Conservation (phyloP, 2,113 vertebrate species). For the Lagopus leucura region DNA sequence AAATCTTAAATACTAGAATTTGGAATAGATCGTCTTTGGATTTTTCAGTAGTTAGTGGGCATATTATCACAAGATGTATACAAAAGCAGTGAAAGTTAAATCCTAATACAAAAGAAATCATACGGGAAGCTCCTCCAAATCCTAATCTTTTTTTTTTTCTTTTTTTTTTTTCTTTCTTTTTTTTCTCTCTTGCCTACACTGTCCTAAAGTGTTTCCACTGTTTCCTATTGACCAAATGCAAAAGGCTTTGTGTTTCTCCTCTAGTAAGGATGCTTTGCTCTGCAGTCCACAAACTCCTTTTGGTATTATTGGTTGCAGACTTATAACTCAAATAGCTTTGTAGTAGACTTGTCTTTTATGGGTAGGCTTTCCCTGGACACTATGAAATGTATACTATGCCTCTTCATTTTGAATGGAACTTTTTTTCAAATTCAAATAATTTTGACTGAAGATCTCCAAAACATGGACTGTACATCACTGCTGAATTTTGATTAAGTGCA, state of each 20-base stretch:
- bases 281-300: neutral
- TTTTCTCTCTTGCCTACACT: neutral
- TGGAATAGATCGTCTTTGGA: neutral
- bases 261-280: neutral
- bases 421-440: neutral
- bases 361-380: neutral
- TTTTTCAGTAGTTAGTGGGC: neutral
- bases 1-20: neutral
- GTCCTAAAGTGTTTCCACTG: neutral
- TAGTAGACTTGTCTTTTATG: constrained; percentile 1
- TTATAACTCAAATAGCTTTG: constrained; percentile 11
- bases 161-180: neutral
- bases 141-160: neutral
- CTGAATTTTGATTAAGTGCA: neutral
- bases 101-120: neutral
- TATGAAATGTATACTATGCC: neutral
- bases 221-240: neutral
- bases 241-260: neutral
- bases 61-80: neutral
- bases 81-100: neutral
- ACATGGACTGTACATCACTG: neutral
- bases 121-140: neutral
- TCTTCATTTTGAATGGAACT: neutral
- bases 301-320: neutral
- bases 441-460: neutral